Percentiles rank a stretch among this genome's conserved stretches.
phyloP scores from a whole-genome alignment of 2,888 invertebrate species.

The Kuschelorhynchus macadamiae region DNA sequence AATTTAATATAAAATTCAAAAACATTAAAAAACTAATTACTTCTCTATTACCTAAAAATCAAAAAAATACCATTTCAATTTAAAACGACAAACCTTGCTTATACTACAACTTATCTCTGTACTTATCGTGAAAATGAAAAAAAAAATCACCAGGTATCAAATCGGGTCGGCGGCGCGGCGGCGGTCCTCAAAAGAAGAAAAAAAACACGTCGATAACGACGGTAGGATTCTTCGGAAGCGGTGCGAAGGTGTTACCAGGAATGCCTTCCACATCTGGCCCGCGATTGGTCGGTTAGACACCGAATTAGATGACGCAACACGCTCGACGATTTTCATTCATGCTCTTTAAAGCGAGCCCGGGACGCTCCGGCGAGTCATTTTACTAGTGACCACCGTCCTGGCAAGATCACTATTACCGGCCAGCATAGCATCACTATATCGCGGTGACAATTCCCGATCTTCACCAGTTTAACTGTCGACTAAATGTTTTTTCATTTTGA shows the following conservation, averaged over 20 bases:
- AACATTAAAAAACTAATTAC: too few species aligned
- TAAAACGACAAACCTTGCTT: too few species aligned
- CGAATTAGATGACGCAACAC: constrained; percentile 40
- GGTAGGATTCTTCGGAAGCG: not conserved
- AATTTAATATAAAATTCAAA: too few species aligned
- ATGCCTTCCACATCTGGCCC: constrained; percentile 13
- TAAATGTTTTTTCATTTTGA: constrained; percentile 49
- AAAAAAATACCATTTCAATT: too few species aligned
- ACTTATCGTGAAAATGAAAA: too few species aligned
- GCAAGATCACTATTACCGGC: not conserved
- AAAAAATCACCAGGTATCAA: constrained; percentile 15
- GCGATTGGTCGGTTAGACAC: constrained; percentile 28
- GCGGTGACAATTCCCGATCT: constrained; percentile 25
- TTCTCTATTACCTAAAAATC: too few species aligned
- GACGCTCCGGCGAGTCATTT: constrained; percentile 25
- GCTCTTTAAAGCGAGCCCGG: constrained; percentile 30
- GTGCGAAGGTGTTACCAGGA: constrained; percentile 17
- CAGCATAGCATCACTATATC: constrained; percentile 2
- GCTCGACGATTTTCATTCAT: constrained; percentile 39
- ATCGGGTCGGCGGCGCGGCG: constrained; percentile 1
- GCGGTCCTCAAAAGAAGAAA: not conserved
- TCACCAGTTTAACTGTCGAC: constrained; percentile 31
- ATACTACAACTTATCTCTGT: too few species aligned
- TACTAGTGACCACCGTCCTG: constrained; percentile 32
- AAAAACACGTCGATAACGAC: constrained; percentile 4